These are phyloP conservation scores for Plagiodera versicolora DNA, from an alignment of 2,888 invertebrate species.

Conservation along the genomic window DNA sequence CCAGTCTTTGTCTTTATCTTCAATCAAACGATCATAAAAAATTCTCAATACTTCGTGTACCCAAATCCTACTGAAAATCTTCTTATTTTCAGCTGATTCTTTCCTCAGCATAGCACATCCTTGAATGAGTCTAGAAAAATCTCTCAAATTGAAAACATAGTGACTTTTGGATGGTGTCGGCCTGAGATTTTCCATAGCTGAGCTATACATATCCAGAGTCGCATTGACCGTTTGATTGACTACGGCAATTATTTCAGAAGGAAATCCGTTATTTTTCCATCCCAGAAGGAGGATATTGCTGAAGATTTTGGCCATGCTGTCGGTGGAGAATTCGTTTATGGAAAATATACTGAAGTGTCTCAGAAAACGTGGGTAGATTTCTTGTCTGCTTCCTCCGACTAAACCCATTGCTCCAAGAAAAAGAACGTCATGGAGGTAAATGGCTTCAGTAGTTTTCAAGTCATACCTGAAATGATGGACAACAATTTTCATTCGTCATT, in stretches of 20 bases:
- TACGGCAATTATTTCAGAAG: conserved; percentile 68
- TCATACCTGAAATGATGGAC: conserved; percentile 60
- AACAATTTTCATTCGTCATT: too few relatives aligned
- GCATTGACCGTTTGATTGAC: conserved; percentile 76
- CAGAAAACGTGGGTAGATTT: conserved; percentile 81
- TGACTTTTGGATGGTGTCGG: conserved; percentile 86
- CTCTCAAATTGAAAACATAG: conserved; percentile 83
- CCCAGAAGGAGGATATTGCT: conserved; percentile 75
- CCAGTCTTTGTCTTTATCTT: conserved; percentile 71
- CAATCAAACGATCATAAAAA: conserved; percentile 79
- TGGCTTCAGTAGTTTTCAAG: conserved; percentile 76
- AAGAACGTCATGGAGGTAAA: conserved; percentile 76
- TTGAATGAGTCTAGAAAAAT: conserved; percentile 64
- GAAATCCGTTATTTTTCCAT: conserved; percentile 78
- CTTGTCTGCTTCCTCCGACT: conserved; percentile 85
- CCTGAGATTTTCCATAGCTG: conserved; percentile 67
- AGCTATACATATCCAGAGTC: conserved; percentile 79
- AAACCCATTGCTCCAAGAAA: conserved; percentile 87
- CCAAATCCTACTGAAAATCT: conserved; percentile 76
- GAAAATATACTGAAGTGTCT: conserved; percentile 86
- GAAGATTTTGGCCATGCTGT: conserved; percentile 87
- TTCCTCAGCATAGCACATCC: conserved; percentile 83
- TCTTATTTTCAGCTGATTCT: conserved; percentile 71
- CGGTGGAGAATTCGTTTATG: conserved; percentile 84
- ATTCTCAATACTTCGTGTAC: conserved; percentile 84